Conservation (phyloP, 53 echinoderm and acorn worm species). For the Hippasteria phrygiana region DNA sequence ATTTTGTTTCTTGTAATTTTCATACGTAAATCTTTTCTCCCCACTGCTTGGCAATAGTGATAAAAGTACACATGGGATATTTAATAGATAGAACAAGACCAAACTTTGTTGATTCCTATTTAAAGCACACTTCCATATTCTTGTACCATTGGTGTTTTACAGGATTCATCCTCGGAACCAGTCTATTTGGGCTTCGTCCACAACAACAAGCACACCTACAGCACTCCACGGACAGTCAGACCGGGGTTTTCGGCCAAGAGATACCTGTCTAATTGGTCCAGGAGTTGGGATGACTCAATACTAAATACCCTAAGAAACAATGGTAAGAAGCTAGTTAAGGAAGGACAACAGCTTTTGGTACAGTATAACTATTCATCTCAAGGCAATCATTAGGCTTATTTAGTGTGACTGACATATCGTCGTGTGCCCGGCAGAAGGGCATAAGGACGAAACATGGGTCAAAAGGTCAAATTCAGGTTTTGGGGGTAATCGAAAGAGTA, state of each 20-base stretch:
- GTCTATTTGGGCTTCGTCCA: conserved; percentile 88
- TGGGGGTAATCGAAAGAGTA: too few relatives aligned
- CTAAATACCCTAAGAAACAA: conserved; percentile 86
- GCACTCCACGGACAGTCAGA: conserved; percentile 68
- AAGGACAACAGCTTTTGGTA: too few relatives aligned
- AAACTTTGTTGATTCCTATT: not conserved
- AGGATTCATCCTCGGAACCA: conserved; percentile 38
- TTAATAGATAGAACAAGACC: not conserved
- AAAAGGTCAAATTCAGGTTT: too few relatives aligned
- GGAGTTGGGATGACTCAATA: conserved; percentile 98
- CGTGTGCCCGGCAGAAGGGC: too few relatives aligned
- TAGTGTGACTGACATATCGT: too few relatives aligned
- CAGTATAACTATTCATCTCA: too few relatives aligned
- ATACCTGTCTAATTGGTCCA: conserved; percentile 96
- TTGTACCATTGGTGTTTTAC: not conserved
- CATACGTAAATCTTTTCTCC: too few relatives aligned
- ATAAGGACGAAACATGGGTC: too few relatives aligned
- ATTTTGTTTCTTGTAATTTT: not conserved
- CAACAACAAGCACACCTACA: conserved; percentile 68
- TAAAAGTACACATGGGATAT: too few relatives aligned
- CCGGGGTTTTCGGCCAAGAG: conserved; percentile 99
- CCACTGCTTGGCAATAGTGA: too few relatives aligned
- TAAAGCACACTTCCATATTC: not conserved
- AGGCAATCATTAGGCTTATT: too few relatives aligned
- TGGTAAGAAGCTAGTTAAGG: conserved; percentile 58